Conservation (phyloP, 2,113 vertebrate species). For the Alouatta palliata region DNA sequence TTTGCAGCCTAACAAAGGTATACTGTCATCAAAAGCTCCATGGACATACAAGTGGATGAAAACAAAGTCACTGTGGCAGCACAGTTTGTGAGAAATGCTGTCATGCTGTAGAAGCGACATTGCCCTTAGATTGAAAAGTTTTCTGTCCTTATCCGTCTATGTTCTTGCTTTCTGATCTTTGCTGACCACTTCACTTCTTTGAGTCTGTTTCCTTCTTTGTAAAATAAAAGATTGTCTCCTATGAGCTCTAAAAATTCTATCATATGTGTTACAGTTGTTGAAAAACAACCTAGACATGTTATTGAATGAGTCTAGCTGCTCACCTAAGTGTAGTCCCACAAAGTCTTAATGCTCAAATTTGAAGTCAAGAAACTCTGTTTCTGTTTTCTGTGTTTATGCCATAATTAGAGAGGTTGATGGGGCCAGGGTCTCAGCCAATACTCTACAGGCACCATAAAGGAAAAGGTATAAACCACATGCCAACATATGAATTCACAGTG, state of each 20-base stretch:
- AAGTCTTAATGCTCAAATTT: not conserved
- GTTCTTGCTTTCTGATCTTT: not conserved
- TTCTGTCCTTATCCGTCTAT: not conserved
- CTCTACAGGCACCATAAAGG: not conserved
- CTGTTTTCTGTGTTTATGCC: not conserved
- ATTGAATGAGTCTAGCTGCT: not conserved
- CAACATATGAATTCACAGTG: not conserved
- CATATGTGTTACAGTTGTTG: not conserved
- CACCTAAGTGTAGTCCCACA: not conserved
- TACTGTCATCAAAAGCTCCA: not conserved
- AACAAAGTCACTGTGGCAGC: not conserved
- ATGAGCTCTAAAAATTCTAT: not conserved
- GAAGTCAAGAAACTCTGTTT: not conserved
- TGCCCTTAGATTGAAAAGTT: not conserved
- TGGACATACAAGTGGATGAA: not conserved
- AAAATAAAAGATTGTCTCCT: not conserved
- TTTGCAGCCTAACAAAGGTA: conserved; percentile 16
- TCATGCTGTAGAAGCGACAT: not conserved
- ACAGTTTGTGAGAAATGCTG: not conserved
- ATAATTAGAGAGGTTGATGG: not conserved
- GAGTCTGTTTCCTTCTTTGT: not conserved
- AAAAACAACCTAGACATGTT: not conserved
- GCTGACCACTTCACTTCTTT: not conserved
- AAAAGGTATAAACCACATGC: not conserved
- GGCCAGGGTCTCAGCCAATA: not conserved